Conservation (phyloP, 2,888 invertebrate species). For the Acronicta aceris region DNA sequence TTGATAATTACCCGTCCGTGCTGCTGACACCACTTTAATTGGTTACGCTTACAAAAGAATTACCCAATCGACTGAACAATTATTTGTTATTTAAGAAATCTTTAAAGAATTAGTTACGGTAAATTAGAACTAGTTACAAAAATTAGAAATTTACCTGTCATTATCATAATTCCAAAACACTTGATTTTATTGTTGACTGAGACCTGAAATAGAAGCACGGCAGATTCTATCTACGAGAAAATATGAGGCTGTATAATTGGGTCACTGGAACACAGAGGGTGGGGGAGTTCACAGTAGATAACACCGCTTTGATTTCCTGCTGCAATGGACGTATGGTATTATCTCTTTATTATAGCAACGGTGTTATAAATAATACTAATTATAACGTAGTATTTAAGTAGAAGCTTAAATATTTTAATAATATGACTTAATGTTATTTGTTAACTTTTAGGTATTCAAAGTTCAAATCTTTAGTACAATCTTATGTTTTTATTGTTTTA, state of each 20-base stretch:
- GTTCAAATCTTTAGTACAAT: no score
- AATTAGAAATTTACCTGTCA: slow-evolving; percentile 11
- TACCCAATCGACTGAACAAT: slow-evolving; percentile 34
- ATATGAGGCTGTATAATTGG: slow-evolving; percentile 71
- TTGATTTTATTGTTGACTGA: slow-evolving; percentile 7
- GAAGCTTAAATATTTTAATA: no score
- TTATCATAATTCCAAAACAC: slow-evolving; percentile 11
- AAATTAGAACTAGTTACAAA: slow-evolving; percentile 7
- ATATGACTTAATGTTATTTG: no score
- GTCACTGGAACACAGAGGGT: slow-evolving; percentile 71
- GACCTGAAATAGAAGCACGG: slow-evolving; percentile 36
- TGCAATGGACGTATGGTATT: slow-evolving; percentile 36
- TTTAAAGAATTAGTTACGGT: slow-evolving; percentile 19
- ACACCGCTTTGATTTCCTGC: slow-evolving; percentile 63
- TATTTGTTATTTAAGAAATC: slow-evolving; percentile 37
- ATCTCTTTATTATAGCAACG: slow-evolving; percentile 21
- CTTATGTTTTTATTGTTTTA: no score
- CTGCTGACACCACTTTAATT: slow-evolving; percentile 44
- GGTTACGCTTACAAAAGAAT: slow-evolving; percentile 40
- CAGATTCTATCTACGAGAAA: slow-evolving; percentile 63
- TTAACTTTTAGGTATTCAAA: no score
- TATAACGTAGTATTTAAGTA: no score
- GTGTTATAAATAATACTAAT: slow-evolving; percentile 7
- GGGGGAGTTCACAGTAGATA: slow-evolving; percentile 57
- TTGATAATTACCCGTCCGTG: slow-evolving; percentile 40